Base-by-base conservation (phyloP, 2,113 vertebrate species). In the Amphiprion percula region DNA sequence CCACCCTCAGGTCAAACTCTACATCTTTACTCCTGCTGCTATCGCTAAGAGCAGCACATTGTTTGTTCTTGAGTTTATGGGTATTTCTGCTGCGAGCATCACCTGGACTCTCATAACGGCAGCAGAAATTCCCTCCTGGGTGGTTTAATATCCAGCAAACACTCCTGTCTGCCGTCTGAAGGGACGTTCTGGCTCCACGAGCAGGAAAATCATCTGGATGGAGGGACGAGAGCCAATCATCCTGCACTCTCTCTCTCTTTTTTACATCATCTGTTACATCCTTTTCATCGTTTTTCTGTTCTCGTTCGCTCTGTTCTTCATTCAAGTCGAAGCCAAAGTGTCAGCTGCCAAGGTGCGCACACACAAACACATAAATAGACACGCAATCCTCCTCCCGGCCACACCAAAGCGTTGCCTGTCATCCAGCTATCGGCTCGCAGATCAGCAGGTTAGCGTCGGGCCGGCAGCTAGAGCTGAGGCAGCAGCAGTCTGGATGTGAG, bases 381-480 rank as follows among this genome's bases (percentile, higher is more conserved):
- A 10, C 73, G 64, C 21, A 26, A 21, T 33, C 71, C 39, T 24
- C 47, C 55, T 21, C 79, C 59, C 72, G 73, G 44, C 59, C 59
- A 68, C 80, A 84, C 77, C 70, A 82, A 89, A 87, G 86, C 68
- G 5, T 37, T 50, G 68, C 63, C 68, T 84, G 82, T 90, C 82
- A 85, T 85, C 61, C 83, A 67, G 72, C 76, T 87, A 90, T 88
- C 87, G 5, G 44, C 74, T 66, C 77, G 64, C 77, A 92, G 73
- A 92, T 92, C 89, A 87, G 83, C 71, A 70, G 81, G 80, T 82
- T 74, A 52, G 80, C 75, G 15, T 66, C 66, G 61, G 77, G 60
- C 84, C 67, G 62, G 73, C 79, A 79, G 80, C 66, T 86, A 66
- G 75, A 87, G 80, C 87, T 92, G 90, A 92, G 90, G 74, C 84